phyloP scores from a whole-genome alignment of 2,888 invertebrate species.

The Polymixis flavicincta region DNA sequence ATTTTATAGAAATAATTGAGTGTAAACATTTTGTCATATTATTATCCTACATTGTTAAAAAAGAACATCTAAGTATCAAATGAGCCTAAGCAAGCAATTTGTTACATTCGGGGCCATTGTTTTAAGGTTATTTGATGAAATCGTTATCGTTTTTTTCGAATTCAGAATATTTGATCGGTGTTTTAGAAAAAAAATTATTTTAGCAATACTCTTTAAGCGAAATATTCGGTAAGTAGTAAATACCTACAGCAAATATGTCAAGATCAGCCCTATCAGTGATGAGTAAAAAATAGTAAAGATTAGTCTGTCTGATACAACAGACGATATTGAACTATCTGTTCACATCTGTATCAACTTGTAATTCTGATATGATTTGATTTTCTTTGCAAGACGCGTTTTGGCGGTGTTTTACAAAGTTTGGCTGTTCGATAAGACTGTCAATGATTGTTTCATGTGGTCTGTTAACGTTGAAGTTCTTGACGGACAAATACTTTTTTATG shows the following conservation, averaged over 20 bases:
- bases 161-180: background rate
- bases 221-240: background rate
- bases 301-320: conserved; percentile 12
- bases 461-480: background rate
- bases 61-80: background rate
- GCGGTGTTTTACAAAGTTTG: conserved; percentile 33
- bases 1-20: background rate
- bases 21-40: background rate
- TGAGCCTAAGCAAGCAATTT: too few relatives aligned
- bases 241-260: conserved; percentile 4
- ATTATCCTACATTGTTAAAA: background rate
- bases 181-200: background rate
- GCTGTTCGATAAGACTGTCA: conserved; percentile 31
- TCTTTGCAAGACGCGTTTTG: background rate
- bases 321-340: conserved; percentile 30
- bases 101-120: background rate
- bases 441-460: conserved; percentile 16
- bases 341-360: conserved; percentile 17
- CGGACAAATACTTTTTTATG: background rate
- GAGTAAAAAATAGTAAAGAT: conserved; percentile 33
- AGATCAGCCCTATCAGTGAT: conserved; percentile 18
- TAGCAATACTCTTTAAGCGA: background rate
- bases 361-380: conserved; percentile 51
- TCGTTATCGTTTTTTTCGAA: background rate
- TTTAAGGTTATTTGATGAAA: background rate